Conservation (phyloP, 2,888 invertebrate species). For the Catonia carolina region DNA sequence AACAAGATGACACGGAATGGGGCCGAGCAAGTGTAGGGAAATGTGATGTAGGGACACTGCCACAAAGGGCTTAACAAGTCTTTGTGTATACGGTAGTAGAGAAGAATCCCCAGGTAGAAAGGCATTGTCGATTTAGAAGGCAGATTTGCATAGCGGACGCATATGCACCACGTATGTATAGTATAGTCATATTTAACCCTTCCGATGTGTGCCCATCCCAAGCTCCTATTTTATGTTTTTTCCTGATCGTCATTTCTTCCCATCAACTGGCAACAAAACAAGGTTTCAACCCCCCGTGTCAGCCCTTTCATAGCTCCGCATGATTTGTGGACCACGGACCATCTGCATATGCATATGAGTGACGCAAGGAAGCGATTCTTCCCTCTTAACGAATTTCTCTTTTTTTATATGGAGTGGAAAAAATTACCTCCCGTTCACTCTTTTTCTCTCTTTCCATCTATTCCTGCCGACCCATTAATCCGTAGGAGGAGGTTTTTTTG, state of each 20-base stretch:
- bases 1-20: no score
- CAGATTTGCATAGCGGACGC: no score
- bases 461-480: neutral
- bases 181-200: no score
- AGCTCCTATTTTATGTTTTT: constrained; percentile 6
- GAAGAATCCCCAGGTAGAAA: constrained; percentile 12
- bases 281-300: no score
- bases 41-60: neutral
- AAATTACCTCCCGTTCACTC: constrained; percentile 10
- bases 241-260: constrained; percentile 25
- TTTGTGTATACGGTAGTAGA: neutral
- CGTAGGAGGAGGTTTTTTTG: constrained; percentile 8
- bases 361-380: neutral
- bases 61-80: constrained; percentile 9
- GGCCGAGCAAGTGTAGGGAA: no score
- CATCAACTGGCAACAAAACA: constrained; percentile 21
- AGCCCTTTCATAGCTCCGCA: no score
- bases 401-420: constrained; percentile 26
- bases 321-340: neutral
- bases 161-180: no score
- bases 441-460: neutral
- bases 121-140: neutral
- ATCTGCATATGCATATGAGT: constrained; percentile 10
- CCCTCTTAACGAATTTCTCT: constrained; percentile 27
- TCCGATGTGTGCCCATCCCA: no score